Evolutionary conservation across 2,888 invertebrate species (phyloP).

Genomic region (Alentia gelatinosa): DNA sequence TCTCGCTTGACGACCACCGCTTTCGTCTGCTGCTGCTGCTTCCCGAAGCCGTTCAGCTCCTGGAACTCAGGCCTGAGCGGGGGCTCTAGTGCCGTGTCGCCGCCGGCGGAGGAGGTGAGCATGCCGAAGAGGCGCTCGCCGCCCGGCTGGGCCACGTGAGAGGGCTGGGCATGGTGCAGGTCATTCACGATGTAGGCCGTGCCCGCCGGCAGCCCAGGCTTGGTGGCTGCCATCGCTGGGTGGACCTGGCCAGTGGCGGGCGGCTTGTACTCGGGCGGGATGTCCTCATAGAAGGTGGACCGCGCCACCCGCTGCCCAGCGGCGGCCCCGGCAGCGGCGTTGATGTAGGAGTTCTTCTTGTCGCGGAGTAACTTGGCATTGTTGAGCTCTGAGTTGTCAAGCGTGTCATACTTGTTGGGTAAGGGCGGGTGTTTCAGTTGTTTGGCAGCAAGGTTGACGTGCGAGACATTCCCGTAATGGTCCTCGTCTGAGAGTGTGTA

Average conservation of each 20-base stretch:
- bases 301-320: not conserved
- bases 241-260: not conserved
- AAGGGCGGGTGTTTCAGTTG: slow-evolving; percentile 26
- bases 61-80: slow-evolving; percentile 8
- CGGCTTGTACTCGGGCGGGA: slow-evolving; percentile 6
- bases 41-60: not conserved
- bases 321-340: not conserved
- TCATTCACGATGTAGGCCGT: slow-evolving; percentile 44
- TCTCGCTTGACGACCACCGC: not conserved
- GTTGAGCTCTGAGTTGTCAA: slow-evolving; percentile 6
- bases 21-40: not conserved
- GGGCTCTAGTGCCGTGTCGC: slow-evolving; percentile 27
- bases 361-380: slow-evolving; percentile 34
- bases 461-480: slow-evolving; percentile 49
- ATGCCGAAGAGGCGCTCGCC: not conserved
- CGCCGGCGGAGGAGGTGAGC: not conserved
- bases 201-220: not conserved
- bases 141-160: not conserved
- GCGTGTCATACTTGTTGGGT: not conserved
- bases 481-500: slow-evolving; percentile 68
- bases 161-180: not conserved
- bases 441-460: slow-evolving; percentile 20
- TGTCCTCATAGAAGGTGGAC: slow-evolving; percentile 43
- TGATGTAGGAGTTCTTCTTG: slow-evolving; percentile 21
- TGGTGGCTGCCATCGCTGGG: not conserved